Evolutionary conservation across 2,888 invertebrate species (phyloP).

Genomic region (Arenicola marina): DNA sequence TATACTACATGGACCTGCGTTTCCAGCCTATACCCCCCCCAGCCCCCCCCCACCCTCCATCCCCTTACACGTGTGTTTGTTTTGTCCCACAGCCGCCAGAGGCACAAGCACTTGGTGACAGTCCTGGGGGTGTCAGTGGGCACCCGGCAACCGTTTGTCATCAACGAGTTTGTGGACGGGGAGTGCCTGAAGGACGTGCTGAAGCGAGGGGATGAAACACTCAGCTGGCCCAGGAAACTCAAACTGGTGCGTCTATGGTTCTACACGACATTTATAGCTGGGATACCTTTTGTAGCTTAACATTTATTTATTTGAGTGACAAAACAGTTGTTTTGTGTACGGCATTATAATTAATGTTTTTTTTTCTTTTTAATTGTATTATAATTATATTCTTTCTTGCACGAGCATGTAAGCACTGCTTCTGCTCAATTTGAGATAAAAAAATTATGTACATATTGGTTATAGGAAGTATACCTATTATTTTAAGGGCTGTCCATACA

Average conservation of each 20-base stretch:
- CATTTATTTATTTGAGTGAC: neutral
- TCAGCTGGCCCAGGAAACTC: slow-evolving; percentile 45
- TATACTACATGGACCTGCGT: too few species aligned
- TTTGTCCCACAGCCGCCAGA: slow-evolving; percentile 49
- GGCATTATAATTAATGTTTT: neutral
- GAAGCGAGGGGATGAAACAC: slow-evolving; percentile 28
- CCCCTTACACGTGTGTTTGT: too few species aligned
- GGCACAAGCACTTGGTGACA: slow-evolving; percentile 52
- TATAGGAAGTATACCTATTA: too few species aligned
- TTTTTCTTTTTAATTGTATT: too few species aligned
- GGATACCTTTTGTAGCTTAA: slow-evolving; percentile 2
- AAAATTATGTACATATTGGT: too few species aligned
- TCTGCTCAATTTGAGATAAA: too few species aligned
- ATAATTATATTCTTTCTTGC: too few species aligned
- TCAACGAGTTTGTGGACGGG: slow-evolving; percentile 52
- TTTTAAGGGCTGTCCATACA: too few species aligned
- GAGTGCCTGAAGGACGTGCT: slow-evolving; percentile 52
- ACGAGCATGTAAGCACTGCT: too few species aligned
- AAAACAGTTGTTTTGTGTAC: too few species aligned
- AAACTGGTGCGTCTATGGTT: slow-evolving; percentile 45
- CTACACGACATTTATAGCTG: slow-evolving; percentile 1
- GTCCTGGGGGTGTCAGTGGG: slow-evolving; percentile 53
- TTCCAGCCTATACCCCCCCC: too few species aligned
- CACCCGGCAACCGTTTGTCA: slow-evolving; percentile 48
- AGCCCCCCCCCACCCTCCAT: too few species aligned